Evolutionary conservation across 1,140 invertebrate genomes (phyloP), one percentile per base, ranked within the genome.

Genomic region (Drosophila seguyi): DNA sequence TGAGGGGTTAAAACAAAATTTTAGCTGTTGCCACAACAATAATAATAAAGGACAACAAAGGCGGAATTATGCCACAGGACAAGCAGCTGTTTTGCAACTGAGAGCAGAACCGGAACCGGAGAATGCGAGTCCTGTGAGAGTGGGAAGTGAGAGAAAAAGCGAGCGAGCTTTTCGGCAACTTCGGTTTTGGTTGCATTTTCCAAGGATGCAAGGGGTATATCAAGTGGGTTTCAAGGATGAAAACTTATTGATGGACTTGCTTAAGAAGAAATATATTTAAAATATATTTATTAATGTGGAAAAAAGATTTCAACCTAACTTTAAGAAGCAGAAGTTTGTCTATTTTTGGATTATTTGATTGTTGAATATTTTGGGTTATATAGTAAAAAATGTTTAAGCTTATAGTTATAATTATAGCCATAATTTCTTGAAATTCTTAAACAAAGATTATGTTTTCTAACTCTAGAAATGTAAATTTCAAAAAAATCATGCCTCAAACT

Each of bases 61-160:
- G 34, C 68, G 75, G 59, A 81, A 81, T 72, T 66, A 63, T 53
- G 65, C 65, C 59, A 62, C 60, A 73, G 50, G 66, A 58, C 56
- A 57, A 84, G 72, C 81, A 84, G 81, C 81, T 84, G 81, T 77
- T 82, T 39, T 34, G 44, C 42, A 62, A 45, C 44, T 48, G 61
- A 62, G 62, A 73, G 74, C 39, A 18, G 39, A 16, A 38, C 59
- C 41, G 48, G 29, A 34, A 60, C 52, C 52, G 50, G 57, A 50
- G 47, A 62, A 56, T 50, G 68, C 38, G 44, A 39, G 58, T 71
- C 41, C 63, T 58, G 65, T 14, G 65, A 22, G 58, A 29, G 41
- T 52, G 48, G 48, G 50, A 52, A 34, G 31, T 53, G 42, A 67
- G 60, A 48, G 58, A 20, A 29, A 47, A 42, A 25, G 27, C 31